phyloP scores from a whole-genome alignment of 2,113 vertebrate genomes.

The Gracilinanus agilis region DNA sequence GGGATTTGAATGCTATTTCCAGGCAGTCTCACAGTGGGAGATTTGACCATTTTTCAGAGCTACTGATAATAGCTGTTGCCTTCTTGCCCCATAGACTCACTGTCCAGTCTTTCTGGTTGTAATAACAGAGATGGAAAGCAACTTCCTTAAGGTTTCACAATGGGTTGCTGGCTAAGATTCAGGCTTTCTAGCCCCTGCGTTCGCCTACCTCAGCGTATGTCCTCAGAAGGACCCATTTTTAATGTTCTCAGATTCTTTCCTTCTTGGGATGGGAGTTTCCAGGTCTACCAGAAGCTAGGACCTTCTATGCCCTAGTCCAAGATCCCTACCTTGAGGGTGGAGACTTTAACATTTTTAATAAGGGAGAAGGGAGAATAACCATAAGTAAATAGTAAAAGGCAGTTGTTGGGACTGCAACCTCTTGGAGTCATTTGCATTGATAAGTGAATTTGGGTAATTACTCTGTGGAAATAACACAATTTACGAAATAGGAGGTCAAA shows the following conservation, averaged over 20 bases:
- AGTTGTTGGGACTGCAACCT: slow-evolving; percentile 49
- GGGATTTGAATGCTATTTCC: background rate
- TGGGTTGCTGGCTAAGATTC: background rate
- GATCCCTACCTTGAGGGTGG: background rate
- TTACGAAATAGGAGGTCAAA: slow-evolving; percentile 69
- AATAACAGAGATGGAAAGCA: background rate
- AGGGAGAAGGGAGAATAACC: background rate
- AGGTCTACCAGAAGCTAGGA: background rate
- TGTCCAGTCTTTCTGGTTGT: background rate
- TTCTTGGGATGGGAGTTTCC: accelerated
- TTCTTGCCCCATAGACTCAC: background rate
- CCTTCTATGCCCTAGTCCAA: background rate
- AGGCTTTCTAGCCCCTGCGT: background rate
- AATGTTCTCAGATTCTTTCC: background rate
- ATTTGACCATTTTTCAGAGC: background rate
- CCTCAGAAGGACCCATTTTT: background rate
- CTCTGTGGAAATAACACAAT: slow-evolving; percentile 74
- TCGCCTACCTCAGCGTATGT: background rate
- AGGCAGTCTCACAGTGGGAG: background rate
- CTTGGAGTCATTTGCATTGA: slow-evolving; percentile 70
- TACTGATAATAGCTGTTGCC: background rate
- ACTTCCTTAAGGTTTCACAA: background rate
- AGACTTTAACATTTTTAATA: background rate
- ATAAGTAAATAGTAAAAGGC: background rate
- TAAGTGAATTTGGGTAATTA: slow-evolving; percentile 76